These are phyloP conservation scores for Drosophila fuyamai DNA, from an alignment of 1,140 invertebrate species.

Conservation along the genomic window DNA sequence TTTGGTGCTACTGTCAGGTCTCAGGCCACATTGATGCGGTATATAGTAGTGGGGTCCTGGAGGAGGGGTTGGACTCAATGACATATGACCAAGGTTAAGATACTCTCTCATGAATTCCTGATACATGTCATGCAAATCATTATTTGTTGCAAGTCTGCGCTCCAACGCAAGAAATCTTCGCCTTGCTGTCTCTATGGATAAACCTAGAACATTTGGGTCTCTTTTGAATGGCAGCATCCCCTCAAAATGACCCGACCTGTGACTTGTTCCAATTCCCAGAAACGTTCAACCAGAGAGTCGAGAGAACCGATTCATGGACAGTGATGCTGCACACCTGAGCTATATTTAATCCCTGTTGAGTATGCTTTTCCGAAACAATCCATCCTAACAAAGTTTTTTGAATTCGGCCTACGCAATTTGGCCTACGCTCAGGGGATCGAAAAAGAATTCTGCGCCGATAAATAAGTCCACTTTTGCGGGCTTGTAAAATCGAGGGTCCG, in stretches of 20 bases:
- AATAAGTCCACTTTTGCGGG: too few relatives aligned
- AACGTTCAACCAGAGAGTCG: too few relatives aligned
- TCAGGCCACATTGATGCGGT: slow-evolving; percentile 75
- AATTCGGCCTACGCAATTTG: too few relatives aligned
- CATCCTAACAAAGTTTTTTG: too few relatives aligned
- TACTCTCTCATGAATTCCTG: slow-evolving; percentile 29
- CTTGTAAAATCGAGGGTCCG: too few relatives aligned
- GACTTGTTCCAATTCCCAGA: too few relatives aligned
- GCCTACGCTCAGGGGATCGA: too few relatives aligned
- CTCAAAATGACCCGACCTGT: too few relatives aligned
- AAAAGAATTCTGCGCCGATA: too few relatives aligned
- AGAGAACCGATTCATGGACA: too few relatives aligned
- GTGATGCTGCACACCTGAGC: too few relatives aligned
- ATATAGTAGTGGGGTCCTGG: slow-evolving; percentile 26
- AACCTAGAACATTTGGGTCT: background rate
- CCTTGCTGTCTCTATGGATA: slow-evolving; percentile 3
- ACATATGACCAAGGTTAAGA: slow-evolving; percentile 22
- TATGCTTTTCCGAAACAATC: background rate
- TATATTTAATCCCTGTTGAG: background rate
- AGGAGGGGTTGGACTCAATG: background rate
- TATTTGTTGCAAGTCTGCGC: background rate
- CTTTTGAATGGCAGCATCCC: slow-evolving; percentile 1
- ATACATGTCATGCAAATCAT: slow-evolving; percentile 2
- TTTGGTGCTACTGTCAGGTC: slow-evolving; percentile 62
- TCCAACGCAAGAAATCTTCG: slow-evolving; percentile 2